phyloP scores from a whole-genome alignment of 2,797 vertebrate genomes.

The Tenualosa thibaudeaui region DNA sequence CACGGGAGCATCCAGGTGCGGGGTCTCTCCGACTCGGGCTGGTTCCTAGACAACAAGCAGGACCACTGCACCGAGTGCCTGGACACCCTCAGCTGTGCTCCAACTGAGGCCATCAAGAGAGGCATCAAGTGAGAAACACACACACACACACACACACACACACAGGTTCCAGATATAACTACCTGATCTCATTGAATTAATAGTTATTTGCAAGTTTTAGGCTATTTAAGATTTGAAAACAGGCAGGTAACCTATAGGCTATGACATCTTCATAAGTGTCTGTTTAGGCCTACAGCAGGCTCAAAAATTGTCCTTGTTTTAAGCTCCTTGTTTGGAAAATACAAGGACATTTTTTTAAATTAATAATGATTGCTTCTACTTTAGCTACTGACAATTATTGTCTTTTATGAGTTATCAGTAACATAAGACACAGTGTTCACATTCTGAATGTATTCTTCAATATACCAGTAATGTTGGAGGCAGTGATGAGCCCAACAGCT shows the following conservation, averaged over 20 bases:
- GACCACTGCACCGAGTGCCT: slow-evolving; percentile 88
- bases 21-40: slow-evolving; percentile 92
- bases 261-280: too few species aligned
- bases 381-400: too few species aligned
- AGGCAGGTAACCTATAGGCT: too few species aligned
- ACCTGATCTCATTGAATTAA: neutral
- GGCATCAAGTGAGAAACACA: slow-evolving; percentile 74
- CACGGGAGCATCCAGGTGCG: slow-evolving; percentile 88
- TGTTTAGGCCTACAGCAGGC: too few species aligned
- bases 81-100: slow-evolving; percentile 81
- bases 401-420: neutral
- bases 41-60: slow-evolving; percentile 98
- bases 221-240: too few species aligned
- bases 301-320: too few species aligned
- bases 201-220: too few species aligned
- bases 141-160: neutral
- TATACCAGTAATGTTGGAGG: neutral
- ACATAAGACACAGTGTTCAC: neutral
- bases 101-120: slow-evolving; percentile 81
- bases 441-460: neutral
- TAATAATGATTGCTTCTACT: too few species aligned
- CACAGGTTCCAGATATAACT: neutral
- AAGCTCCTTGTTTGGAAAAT: too few species aligned
- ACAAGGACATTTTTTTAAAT: too few species aligned
- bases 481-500: neutral